phyloP scores from a whole-genome alignment of 2,113 vertebrate species.

The Paraplagusia blochii region DNA sequence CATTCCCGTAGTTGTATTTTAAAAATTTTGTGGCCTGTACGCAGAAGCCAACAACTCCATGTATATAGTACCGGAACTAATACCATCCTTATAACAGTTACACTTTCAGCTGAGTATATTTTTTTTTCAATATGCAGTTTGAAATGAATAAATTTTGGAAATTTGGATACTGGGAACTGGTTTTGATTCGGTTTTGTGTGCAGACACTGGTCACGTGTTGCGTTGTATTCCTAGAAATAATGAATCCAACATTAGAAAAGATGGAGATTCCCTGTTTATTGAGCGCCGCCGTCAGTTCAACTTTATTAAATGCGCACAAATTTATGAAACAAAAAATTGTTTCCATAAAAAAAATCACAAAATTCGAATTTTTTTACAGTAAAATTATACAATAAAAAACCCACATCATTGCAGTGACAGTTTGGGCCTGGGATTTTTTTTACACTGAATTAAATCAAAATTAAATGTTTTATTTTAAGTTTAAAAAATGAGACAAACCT shows the following conservation, averaged over 20 bases:
- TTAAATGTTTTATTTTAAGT: too few relatives aligned
- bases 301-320: too few relatives aligned
- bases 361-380: too few relatives aligned
- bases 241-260: too few relatives aligned
- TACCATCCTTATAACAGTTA: slow-evolving; percentile 99
- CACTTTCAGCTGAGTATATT: slow-evolving; percentile 99
- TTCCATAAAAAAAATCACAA: too few relatives aligned
- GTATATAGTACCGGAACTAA: slow-evolving; percentile 99
- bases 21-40: slow-evolving; percentile 92
- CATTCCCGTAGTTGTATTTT: slow-evolving; percentile 99
- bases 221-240: slow-evolving; percentile 6
- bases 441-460: too few relatives aligned
- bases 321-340: too few relatives aligned
- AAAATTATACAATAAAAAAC: too few relatives aligned
- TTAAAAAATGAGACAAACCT: too few relatives aligned
- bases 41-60: slow-evolving; percentile 93
- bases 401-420: too few relatives aligned
- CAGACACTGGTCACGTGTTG: slow-evolving; percentile 24
- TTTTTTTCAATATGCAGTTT: slow-evolving; percentile 99
- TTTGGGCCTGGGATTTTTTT: too few relatives aligned
- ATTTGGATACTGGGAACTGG: slow-evolving; percentile 97
- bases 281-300: too few relatives aligned
- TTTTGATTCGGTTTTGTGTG: slow-evolving; percentile 92
- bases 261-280: background rate
- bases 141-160: slow-evolving; percentile 99